phyloP scores from a whole-genome alignment of 2,113 vertebrate species.

The Stegostoma tigrinum region DNA sequence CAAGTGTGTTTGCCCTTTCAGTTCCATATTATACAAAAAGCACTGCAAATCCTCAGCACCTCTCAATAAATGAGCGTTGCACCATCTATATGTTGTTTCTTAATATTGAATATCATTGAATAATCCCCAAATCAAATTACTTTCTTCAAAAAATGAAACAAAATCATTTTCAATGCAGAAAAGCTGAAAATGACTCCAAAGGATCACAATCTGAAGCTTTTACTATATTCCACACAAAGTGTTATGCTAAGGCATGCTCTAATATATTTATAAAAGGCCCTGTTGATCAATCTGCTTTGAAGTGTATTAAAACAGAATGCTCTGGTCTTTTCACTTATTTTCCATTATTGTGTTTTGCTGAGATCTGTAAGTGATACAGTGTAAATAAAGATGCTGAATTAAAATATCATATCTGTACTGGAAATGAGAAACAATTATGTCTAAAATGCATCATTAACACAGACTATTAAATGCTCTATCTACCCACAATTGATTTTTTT shows the following conservation, averaged over 20 bases:
- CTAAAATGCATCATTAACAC: constrained; percentile 91
- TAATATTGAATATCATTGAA: background rate
- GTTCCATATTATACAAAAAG: background rate
- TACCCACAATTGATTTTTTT: constrained; percentile 86
- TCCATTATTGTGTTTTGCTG: background rate
- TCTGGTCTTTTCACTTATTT: background rate
- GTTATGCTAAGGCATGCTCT: background rate
- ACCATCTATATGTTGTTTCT: background rate
- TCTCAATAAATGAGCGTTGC: background rate
- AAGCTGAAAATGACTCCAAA: background rate
- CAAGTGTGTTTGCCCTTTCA: background rate
- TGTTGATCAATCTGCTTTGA: background rate
- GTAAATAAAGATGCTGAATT: constrained; percentile 30
- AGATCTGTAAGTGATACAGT: no score
- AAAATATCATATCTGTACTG: constrained; percentile 62
- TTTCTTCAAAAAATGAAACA: background rate
- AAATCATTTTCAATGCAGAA: background rate
- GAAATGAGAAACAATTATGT: constrained; percentile 88
- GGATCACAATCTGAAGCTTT: background rate
- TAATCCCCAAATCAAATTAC: background rate
- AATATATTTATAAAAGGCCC: no score
- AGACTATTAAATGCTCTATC: constrained; percentile 87
- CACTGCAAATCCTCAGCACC: background rate
- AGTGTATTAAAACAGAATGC: background rate
- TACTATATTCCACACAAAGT: background rate